These are phyloP conservation scores for Gymnoscopelus microlampas DNA, from an alignment of 2,797 vertebrate species.

Conservation along the genomic window DNA sequence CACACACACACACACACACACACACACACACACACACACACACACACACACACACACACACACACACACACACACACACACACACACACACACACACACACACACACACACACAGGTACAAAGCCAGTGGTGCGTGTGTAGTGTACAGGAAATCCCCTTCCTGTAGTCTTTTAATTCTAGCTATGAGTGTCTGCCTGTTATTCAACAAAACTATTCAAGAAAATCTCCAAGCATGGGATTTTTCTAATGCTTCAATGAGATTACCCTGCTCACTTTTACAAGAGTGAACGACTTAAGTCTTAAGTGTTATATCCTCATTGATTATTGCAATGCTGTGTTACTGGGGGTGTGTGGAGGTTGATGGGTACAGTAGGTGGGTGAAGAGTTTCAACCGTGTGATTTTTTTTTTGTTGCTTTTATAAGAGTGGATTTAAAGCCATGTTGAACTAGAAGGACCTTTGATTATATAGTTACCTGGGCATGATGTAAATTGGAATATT, in stretches of 20 bases:
- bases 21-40: slow-evolving; percentile 14
- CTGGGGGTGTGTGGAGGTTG: too few relatives aligned
- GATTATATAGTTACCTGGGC: too few relatives aligned
- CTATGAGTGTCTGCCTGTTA: slow-evolving; percentile 60
- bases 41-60: slow-evolving; percentile 37
- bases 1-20: background rate
- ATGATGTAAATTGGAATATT: too few relatives aligned
- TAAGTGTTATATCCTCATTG: too few relatives aligned
- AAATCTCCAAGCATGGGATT: slow-evolving; percentile 48
- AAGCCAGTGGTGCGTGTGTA: slow-evolving; percentile 41
- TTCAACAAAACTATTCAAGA: slow-evolving; percentile 38
- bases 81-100: slow-evolving; percentile 1
- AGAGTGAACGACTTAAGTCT: too few relatives aligned
- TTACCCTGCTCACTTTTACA: background rate
- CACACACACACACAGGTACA: slow-evolving; percentile 25
- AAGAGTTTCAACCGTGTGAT: too few relatives aligned
- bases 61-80: slow-evolving; percentile 26
- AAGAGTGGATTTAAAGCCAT: too few relatives aligned
- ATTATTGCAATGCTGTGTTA: too few relatives aligned
- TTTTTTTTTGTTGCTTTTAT: too few relatives aligned
- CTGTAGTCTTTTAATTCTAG: slow-evolving; percentile 32
- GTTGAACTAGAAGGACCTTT: too few relatives aligned
- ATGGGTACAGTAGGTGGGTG: too few relatives aligned
- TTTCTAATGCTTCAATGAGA: slow-evolving; percentile 34
- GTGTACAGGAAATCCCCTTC: slow-evolving; percentile 69